Base-by-base conservation (phyloP, 1,140 invertebrate species). In the Halictus rubicundus region DNA sequence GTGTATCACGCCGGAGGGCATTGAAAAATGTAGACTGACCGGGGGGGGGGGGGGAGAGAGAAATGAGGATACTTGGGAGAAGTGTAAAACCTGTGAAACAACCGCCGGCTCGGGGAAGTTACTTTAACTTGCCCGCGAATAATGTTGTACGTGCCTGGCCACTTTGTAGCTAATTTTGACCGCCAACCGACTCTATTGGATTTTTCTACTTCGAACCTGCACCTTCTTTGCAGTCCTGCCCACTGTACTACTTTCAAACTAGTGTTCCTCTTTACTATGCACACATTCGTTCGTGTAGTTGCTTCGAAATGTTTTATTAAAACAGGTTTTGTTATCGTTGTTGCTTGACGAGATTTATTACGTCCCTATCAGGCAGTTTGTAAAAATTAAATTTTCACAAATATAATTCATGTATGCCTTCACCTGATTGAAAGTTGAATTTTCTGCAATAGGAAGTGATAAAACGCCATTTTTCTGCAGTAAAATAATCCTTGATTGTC, bases 21-120 rank as follows among this genome's bases (percentile, higher is more conserved):
- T 75, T 75, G 73, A 42, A 75, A 68, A 75, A 75, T 75, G 73
- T 10, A 42, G 3, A 2, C 25, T 52, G 37, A 21, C 37, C 46
- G 46, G 1, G 1, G 0, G 49, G 42, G 42, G 73, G 57, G 64
- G 46, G 1, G 1, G 0, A 37, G 42, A 57, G 73, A 68, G 64
- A 65, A 74, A 74, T 14, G 61, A 54, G 46, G 27, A 64, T 49
- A 37, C n/a, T 64, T 19, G 27, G 32, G 54, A 39, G 71, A 39
- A 42, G 19, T 23, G 19, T 6, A n/a, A 54, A 74, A n/a, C 16
- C 14, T 25, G 46, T 52, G 14, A 65, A 65, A 65, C n/a, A 65
- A 65, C 42, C 42, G 14, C 25, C 0, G 42, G 19, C 25, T 9
- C 1, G 12, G n/a, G 10, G 25, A 49, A 21, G 39, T 73, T 73